Percentiles rank a stretch among this genome's conserved stretches.
Conservation (phyloP, 2,113 vertebrate genomes). For the Periophthalmodon schlosseri region DNA sequence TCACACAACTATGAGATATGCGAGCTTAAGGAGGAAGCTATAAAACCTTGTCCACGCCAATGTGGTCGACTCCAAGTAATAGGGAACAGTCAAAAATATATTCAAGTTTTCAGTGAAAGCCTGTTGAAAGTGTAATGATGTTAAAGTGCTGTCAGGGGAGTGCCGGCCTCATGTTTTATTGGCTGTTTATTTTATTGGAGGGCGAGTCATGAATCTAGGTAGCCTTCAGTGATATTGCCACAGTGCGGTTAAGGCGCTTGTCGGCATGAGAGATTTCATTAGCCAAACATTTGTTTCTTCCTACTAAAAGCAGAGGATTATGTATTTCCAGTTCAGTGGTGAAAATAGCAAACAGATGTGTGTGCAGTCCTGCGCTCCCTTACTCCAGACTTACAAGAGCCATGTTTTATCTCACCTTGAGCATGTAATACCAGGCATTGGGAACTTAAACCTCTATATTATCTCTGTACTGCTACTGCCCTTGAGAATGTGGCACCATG, state of each 20-base stretch:
- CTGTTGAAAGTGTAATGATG: conserved; percentile 76
- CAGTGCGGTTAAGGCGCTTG: conserved; percentile 59
- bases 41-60: conserved; percentile 57
- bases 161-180: conserved; percentile 69
- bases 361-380: conserved; percentile 26
- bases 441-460: neutral
- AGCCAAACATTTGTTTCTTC: conserved; percentile 76
- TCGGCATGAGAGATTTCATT: conserved; percentile 74
- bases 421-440: neutral
- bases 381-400: conserved; percentile 22
- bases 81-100: conserved; percentile 64
- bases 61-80: conserved; percentile 60
- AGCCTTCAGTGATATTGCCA: conserved; percentile 72
- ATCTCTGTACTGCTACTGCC: conserved; percentile 8
- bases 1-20: conserved; percentile 59
- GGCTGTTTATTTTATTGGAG: conserved; percentile 78
- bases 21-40: conserved; percentile 66
- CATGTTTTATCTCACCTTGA: conserved; percentile 27
- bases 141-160: conserved; percentile 73
- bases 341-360: conserved; percentile 75
- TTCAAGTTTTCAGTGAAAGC: conserved; percentile 73
- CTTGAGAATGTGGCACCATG: conserved; percentile 4
- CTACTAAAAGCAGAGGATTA: conserved; percentile 48
- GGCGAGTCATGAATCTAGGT: conserved; percentile 73
- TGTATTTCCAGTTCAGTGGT: conserved; percentile 62